phyloP scores from a whole-genome alignment of 2,113 vertebrate species.

The Takifugu bimaculatus region DNA sequence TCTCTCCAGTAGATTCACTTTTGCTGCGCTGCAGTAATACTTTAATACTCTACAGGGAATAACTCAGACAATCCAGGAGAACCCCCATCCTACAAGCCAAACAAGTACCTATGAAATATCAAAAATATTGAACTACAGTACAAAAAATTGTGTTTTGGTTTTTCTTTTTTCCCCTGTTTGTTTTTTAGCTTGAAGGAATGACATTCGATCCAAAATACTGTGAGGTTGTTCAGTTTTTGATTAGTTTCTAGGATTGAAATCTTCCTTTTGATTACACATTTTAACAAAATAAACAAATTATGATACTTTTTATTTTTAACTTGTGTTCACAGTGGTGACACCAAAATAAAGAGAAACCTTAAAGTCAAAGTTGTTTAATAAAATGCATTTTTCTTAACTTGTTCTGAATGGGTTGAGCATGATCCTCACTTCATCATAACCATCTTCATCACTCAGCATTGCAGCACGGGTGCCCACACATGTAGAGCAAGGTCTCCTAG shows the following conservation, averaged over 20 bases:
- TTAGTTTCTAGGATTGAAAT: constrained; percentile 70
- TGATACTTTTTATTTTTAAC: constrained; percentile 73
- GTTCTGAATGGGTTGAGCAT: constrained; percentile 58
- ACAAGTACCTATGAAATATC: constrained; percentile 68
- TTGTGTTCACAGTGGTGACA: constrained; percentile 76
- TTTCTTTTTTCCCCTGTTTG: constrained; percentile 5
- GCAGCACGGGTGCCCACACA: too few relatives aligned
- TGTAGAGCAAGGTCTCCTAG: too few relatives aligned
- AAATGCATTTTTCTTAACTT: constrained; percentile 76
- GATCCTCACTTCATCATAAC: constrained; percentile 18
- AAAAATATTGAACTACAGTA: constrained; percentile 39
- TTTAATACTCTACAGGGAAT: constrained; percentile 72
- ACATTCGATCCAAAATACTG: constrained; percentile 73
- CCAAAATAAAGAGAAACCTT: constrained; percentile 78
- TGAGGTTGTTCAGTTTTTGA: constrained; percentile 74
- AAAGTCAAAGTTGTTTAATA: constrained; percentile 77
- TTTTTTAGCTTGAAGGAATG: constrained; percentile 61
- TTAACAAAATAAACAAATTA: constrained; percentile 52
- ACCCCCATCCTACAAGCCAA: constrained; percentile 64
- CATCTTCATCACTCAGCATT: too few relatives aligned
- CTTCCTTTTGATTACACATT: constrained; percentile 71
- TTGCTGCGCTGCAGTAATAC: constrained; percentile 73
- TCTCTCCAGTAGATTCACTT: constrained; percentile 74
- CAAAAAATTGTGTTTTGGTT: constrained; percentile 45
- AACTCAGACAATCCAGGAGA: constrained; percentile 77